Percentiles rank a stretch among this genome's conserved stretches.
These are phyloP conservation scores for Masticophis lateralis DNA, from an alignment of 2,797 vertebrate species.

Conservation along the genomic window DNA sequence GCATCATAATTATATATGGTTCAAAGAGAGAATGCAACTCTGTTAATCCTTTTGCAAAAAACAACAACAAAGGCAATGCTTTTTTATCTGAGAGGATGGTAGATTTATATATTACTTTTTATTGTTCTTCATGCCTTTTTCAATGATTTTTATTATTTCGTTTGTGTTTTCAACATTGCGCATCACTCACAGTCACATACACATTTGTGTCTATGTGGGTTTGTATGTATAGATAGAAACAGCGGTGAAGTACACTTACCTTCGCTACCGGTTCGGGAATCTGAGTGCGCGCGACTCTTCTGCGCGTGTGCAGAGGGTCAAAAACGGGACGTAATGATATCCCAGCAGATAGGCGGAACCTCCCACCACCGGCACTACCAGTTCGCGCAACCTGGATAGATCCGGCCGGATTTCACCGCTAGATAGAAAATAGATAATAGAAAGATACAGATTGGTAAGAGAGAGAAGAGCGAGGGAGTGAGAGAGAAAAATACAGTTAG, in stretches of 20 bases:
- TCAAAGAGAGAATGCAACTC: background rate
- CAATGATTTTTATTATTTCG: background rate
- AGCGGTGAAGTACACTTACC: no score
- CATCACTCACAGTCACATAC: background rate
- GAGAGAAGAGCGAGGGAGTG: background rate
- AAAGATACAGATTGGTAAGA: background rate
- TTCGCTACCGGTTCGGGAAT: no score
- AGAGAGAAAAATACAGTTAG: background rate
- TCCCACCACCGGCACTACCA: no score
- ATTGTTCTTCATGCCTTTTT: background rate
- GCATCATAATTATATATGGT: background rate
- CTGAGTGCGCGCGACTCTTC: no score
- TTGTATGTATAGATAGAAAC: background rate
- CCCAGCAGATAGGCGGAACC: no score
- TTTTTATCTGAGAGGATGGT: background rate
- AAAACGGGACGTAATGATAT: no score
- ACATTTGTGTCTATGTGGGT: background rate
- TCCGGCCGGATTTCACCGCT: no score
- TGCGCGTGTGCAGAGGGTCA: no score
- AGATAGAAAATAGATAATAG: background rate
- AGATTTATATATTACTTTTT: background rate
- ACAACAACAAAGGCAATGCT: background rate
- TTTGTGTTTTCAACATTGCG: background rate
- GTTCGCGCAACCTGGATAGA: no score
- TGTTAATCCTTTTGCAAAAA: background rate